phyloP scores from a whole-genome alignment of 2,888 invertebrate species.

The Apodemia zela region DNA sequence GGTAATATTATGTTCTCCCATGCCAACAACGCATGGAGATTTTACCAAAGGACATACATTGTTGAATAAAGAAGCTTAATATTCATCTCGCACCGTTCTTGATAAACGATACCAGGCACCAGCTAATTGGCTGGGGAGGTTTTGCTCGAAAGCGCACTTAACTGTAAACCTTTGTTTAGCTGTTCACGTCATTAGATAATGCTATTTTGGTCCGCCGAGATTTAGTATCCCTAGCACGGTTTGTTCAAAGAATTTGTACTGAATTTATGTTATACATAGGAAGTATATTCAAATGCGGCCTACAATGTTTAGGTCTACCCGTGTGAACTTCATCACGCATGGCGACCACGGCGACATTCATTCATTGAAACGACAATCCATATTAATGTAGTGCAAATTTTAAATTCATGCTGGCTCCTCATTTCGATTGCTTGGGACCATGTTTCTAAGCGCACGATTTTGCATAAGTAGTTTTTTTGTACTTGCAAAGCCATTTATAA shows the following conservation, averaged over 20 bases:
- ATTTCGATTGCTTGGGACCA: conserved; percentile 65
- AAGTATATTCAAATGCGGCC: conserved; percentile 78
- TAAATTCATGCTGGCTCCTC: conserved; percentile 73
- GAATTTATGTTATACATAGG: conserved; percentile 77
- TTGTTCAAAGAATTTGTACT: conserved; percentile 72
- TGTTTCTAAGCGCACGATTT: conserved; percentile 75
- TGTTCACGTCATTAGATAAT: conserved; percentile 63
- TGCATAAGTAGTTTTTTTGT: conserved; percentile 72
- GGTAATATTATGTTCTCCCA: conserved; percentile 5
- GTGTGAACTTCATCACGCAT: conserved; percentile 79
- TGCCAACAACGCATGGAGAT: conserved; percentile 16
- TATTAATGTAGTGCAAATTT: conserved; percentile 80
- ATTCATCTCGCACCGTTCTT: conserved; percentile 20
- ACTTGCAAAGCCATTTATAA: conserved; percentile 66
- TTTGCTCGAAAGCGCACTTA: conserved; percentile 34
- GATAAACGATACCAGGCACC: conserved; percentile 23
- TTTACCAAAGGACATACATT: conserved; percentile 25
- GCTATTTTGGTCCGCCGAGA: conserved; percentile 64
- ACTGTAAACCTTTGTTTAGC: conserved; percentile 46
- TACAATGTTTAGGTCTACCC: conserved; percentile 74
- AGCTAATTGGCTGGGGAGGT: conserved; percentile 25
- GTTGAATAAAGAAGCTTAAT: conserved; percentile 19
- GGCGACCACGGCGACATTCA: conserved; percentile 75
- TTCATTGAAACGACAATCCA: conserved; percentile 79
- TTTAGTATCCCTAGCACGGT: conserved; percentile 71